Evolutionary conservation across 2,113 vertebrate genomes (phyloP).

Genomic region (Patagioenas fasciata): DNA sequence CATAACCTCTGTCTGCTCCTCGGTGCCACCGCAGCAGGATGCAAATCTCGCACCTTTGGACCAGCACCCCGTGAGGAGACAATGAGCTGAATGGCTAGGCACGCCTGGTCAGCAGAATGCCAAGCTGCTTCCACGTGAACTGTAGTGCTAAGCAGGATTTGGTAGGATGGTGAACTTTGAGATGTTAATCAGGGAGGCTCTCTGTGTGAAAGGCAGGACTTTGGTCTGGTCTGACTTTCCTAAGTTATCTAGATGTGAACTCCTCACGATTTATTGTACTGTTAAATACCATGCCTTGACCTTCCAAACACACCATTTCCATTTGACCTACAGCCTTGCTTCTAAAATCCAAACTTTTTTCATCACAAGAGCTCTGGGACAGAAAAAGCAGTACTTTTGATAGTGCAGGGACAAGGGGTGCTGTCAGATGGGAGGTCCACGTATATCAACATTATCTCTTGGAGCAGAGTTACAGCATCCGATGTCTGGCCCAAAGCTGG

Average conservation of each 20-base stretch:
- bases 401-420: background rate
- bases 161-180: constrained; percentile 14
- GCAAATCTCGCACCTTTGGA: background rate
- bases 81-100: background rate
- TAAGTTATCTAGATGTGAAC: background rate
- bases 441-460: background rate
- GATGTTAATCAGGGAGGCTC: background rate
- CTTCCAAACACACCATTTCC: background rate
- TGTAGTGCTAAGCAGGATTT: background rate
- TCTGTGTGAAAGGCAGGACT: constrained; percentile 26
- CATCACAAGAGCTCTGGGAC: background rate
- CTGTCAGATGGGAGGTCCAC: background rate
- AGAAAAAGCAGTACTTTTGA: background rate
- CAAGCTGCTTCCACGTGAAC: background rate
- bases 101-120: background rate
- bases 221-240: background rate
- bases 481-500: background rate
- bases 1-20: background rate
- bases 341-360: background rate
- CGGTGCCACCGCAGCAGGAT: background rate
- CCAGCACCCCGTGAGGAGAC: background rate
- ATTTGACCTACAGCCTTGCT: background rate
- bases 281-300: background rate
- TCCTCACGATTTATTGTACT: background rate
- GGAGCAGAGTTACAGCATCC: background rate